Evolutionary conservation across 2,113 vertebrate species (phyloP), one percentile per base, ranked within the genome.

Genomic region (Xyliphius kryptos): DNA sequence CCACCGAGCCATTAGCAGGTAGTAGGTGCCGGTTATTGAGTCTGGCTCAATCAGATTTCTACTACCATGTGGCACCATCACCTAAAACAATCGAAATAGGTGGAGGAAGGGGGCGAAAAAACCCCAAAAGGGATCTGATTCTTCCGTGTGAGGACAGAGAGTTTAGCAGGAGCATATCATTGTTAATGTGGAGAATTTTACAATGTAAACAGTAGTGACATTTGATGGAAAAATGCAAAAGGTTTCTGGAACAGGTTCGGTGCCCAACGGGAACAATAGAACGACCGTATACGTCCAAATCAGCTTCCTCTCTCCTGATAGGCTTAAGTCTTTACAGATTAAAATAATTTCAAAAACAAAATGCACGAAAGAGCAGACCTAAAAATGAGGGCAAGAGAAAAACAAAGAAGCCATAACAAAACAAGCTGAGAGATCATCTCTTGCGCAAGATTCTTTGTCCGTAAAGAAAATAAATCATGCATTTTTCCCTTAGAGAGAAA

Each of bases 221-320:
- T 48, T 11, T 21, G 26, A 37, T 53, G 17, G 64, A 71, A 57
- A 66, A 63, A 67, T 65, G 62, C 17, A 38, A 36, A 1, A 61
- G 40, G 70, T 77, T 51, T 78, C 74, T 62, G 49, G 72, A 73
- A 78, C 72, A 74, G 76, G 75, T 81, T 80, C 68, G 40, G 67
- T 79, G 78, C 77, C 63, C 74, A 75, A 82, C 75, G 56, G 72
- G 71, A 79, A 82, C 81, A 76, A 71, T 81, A 71, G 76, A 77
- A 32, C 26, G 26, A 76, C 78, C 75, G 76, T 82, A 75, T 85
- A 83, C 82, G 82, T 83, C 83, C 70, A 79, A 82, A 73, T 78
- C 82, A 79, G 83, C 82, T 77, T 81, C 74, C 81, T 78, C 82
- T 82, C 76, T 83, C 75, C 80, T 76, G 79, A 80, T 73, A 81